A percentile compares a stretch with the other conserved stretches of the same genome.
Evolutionary conservation across 2,888 invertebrate genomes (phyloP).

Genomic region (Melolontha melolontha): DNA sequence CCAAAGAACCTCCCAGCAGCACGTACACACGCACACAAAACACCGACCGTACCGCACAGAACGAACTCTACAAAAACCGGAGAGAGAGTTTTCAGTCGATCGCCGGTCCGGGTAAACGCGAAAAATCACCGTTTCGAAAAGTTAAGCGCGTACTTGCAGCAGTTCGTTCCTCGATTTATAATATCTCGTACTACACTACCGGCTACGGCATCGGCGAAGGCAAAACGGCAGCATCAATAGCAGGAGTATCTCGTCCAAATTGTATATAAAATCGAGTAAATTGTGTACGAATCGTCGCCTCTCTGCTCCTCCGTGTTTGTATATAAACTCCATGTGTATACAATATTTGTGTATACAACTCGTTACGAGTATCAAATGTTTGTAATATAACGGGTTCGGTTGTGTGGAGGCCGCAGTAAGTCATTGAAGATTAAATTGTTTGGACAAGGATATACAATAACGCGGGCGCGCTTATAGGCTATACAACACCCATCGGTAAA

Average conservation of each 20-base stretch:
- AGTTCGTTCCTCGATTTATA: conserved; percentile 10
- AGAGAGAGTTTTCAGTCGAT: conserved; percentile 4
- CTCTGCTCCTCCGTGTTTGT: conserved; percentile 56
- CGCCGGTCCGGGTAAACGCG: conserved; percentile 10
- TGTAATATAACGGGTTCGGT: conserved; percentile 59
- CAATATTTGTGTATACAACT: conserved; percentile 64
- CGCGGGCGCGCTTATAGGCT: conserved; percentile 42
- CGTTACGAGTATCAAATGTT: conserved; percentile 65
- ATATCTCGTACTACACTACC: not conserved
- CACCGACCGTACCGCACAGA: conserved; percentile 45
- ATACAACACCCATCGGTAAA: conserved; percentile 58
- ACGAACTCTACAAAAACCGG: conserved; percentile 22
- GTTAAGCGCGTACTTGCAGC: not conserved
- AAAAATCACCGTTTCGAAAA: conserved; percentile 15
- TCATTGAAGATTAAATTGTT: conserved; percentile 64
- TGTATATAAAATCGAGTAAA: conserved; percentile 64
- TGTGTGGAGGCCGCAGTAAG: conserved; percentile 50
- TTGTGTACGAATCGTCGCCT: conserved; percentile 62
- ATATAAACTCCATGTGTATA: conserved; percentile 60
- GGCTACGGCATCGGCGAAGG: too few relatives aligned
- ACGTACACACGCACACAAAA: conserved; percentile 26
- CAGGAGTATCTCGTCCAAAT: conserved; percentile 40
- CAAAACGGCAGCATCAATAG: too few relatives aligned
- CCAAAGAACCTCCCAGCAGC: conserved; percentile 41
- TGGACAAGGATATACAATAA: conserved; percentile 53